phyloP scores from a whole-genome alignment of 2,113 vertebrate species.

The Semicossyphus pulcher region DNA sequence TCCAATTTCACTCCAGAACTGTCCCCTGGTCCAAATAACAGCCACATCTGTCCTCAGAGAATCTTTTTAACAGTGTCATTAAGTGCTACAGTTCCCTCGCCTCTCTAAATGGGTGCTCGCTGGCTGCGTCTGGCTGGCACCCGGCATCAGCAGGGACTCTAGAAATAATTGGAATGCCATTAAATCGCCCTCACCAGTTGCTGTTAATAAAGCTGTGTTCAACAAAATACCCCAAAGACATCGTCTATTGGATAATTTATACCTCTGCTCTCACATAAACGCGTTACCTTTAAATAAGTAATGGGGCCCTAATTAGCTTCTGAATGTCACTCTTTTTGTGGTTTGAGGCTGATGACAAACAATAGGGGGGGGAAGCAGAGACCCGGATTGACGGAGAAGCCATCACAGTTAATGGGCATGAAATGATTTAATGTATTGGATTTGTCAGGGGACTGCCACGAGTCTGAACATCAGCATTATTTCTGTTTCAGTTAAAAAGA shows the following conservation, averaged over 20 bases:
- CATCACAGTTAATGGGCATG: constrained; percentile 27
- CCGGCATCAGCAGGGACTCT: constrained; percentile 52
- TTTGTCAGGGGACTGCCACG: background rate
- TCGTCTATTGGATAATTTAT: constrained; percentile 79
- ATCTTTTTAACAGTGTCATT: constrained; percentile 71
- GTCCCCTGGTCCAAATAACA: constrained; percentile 71
- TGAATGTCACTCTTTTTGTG: constrained; percentile 45
- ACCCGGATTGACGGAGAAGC: constrained; percentile 14
- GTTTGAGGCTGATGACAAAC: constrained; percentile 42
- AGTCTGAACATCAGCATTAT: constrained; percentile 20
- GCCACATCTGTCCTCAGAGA: constrained; percentile 63
- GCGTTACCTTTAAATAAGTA: constrained; percentile 82
- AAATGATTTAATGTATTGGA: constrained; percentile 25
- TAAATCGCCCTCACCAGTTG: constrained; percentile 72
- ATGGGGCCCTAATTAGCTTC: constrained; percentile 74
- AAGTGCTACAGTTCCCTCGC: constrained; percentile 61
- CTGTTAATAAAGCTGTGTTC: constrained; percentile 75
- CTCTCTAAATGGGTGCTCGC: constrained; percentile 65
- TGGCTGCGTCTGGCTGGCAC: constrained; percentile 59
- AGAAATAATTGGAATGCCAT: constrained; percentile 78
- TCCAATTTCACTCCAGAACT: constrained; percentile 60
- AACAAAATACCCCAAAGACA: constrained; percentile 72
- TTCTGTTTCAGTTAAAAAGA: background rate
- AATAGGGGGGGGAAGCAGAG: constrained; percentile 1
- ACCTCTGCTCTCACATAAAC: constrained; percentile 75